A percentile compares a stretch with the other conserved stretches of the same genome.
Conservation (phyloP, 1,140 invertebrate genomes). For the Cydia pomonella region DNA sequence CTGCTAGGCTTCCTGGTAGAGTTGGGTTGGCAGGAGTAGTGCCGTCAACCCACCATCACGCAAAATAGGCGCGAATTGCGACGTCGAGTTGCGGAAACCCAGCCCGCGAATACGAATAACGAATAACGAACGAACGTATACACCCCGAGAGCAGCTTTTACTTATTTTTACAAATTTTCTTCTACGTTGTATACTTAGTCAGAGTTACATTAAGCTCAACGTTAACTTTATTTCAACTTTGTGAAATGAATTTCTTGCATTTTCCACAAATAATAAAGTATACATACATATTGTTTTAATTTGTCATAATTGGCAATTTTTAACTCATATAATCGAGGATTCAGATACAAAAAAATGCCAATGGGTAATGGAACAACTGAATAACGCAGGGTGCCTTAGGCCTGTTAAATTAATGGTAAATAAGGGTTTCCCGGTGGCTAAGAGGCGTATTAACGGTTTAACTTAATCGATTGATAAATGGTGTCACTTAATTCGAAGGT, state of each 20-base stretch:
- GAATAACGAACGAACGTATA: no score
- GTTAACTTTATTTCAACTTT: neutral
- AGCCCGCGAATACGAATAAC: no score
- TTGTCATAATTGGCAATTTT: neutral
- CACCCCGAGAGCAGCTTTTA: neutral
- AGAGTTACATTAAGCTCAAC: neutral
- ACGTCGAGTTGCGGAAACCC: no score
- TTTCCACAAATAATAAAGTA: neutral
- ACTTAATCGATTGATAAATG: constrained; percentile 41
- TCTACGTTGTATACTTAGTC: neutral
- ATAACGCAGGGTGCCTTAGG: constrained; percentile 33
- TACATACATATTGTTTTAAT: neutral
- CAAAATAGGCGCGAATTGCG: no score
- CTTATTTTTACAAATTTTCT: no score
- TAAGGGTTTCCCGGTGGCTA: constrained; percentile 39
- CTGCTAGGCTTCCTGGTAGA: no score
- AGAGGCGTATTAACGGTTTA: constrained; percentile 38
- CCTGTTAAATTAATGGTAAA: constrained; percentile 40
- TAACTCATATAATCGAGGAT: neutral
- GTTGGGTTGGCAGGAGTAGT: no score
- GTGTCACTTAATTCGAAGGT: constrained; percentile 36
- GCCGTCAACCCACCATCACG: no score
- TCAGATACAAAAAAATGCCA: neutral
- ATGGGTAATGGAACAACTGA: neutral
- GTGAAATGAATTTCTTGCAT: neutral